phyloP scores from a whole-genome alignment of 2,797 vertebrate genomes.

The Acanthurus tractus region DNA sequence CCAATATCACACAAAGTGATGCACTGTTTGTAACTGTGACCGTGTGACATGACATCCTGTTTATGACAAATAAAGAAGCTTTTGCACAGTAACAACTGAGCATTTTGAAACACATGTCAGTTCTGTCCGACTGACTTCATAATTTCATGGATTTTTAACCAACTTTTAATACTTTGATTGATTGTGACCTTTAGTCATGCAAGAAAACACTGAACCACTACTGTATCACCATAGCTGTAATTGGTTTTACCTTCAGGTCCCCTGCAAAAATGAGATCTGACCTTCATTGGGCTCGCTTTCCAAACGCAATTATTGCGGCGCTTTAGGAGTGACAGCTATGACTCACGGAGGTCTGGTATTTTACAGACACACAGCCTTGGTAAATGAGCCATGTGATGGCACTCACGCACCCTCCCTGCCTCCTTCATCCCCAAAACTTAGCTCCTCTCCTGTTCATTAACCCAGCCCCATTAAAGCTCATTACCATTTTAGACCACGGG shows the following conservation, averaged over 20 bases:
- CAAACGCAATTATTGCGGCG: constrained; percentile 53
- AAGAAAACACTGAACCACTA: constrained; percentile 44
- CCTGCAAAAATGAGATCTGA: constrained; percentile 54
- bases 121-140: background rate
- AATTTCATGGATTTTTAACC: constrained; percentile 13
- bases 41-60: background rate
- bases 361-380: constrained; percentile 39
- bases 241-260: constrained; percentile 60
- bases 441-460: constrained; percentile 74
- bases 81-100: background rate
- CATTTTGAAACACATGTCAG: background rate
- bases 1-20: background rate
- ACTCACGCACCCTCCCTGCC: constrained; percentile 25
- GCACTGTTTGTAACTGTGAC: background rate
- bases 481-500: constrained; percentile 62
- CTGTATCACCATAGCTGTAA: constrained; percentile 48
- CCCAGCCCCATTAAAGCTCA: constrained; percentile 68
- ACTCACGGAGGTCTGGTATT: constrained; percentile 61
- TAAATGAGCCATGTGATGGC: constrained; percentile 65
- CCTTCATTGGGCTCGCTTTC: constrained; percentile 51
- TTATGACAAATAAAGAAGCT: background rate
- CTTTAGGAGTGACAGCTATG: constrained; percentile 60
- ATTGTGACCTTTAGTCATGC: constrained; percentile 46
- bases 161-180: constrained; percentile 40
- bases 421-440: constrained; percentile 56